Evolutionary conservation across 2,888 invertebrate genomes (phyloP), one percentile per base, ranked within the genome.

Genomic region (Keiferia lycopersicella): DNA sequence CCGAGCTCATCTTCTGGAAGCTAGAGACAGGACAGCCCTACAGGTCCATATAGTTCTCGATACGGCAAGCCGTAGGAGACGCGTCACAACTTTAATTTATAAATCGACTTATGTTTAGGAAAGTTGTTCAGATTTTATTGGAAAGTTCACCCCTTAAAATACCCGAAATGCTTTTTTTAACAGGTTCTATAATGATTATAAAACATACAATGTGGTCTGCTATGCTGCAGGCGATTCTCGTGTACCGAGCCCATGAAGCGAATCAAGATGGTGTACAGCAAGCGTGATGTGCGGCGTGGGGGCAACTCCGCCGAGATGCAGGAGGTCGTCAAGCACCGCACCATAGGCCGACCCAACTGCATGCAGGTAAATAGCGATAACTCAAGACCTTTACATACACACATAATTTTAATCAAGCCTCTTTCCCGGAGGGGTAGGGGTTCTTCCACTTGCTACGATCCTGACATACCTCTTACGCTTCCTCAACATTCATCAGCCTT

Each of bases 1-100:
- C 97, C 0, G 96, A 96, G 82, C 90, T 97, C 59, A 89, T 97
- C 26, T 92, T 97, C 69, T 97, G 97, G 97, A 94, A 95, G 70
- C 86, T 96, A 64, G 96, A 96, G 84, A 96, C 96, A 0, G 96
- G 96, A 0, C 95, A 96, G 79, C 94, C 96, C 0, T 95, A 95
- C 79, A 88, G 93, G 79, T 88, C 75, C 41, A 78, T 53, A 11
- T 6, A 12, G 51, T 10, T 11, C 22, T 7, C 16, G 20, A 20
- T 4, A 8, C 20, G 3, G 12, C 26, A 41, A 41, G 41, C 14
- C 41, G 1, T 41, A 8, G 41, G 41, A 39, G 39, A 39, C 39
- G 39, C 39, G 39, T 12, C 39, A 39, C 39, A 39, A 4, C 12
- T n/a, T n/a, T n/a, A n/a, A n/a, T n/a, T n/a, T n/a, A n/a, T n/a